Evolutionary conservation across 2,113 vertebrate genomes (phyloP).

Genomic region (Tyto alba): DNA sequence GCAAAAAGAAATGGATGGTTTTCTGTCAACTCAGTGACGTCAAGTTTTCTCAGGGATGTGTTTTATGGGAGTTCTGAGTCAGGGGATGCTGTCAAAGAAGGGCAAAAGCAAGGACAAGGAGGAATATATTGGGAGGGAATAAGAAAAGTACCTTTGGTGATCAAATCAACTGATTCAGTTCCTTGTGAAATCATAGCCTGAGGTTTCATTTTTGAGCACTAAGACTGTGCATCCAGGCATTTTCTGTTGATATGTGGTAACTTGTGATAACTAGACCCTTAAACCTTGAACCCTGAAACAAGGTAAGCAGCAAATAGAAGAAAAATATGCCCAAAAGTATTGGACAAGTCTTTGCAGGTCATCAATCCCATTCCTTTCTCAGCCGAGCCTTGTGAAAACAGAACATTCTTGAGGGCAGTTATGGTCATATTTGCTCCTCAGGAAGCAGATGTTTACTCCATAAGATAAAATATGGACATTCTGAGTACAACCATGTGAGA

Average conservation of each 20-base stretch:
- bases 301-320: not conserved
- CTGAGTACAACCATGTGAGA: not conserved
- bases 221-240: not conserved
- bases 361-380: not conserved
- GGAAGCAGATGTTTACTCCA: not conserved
- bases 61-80: not conserved
- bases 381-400: not conserved
- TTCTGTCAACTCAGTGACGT: not conserved
- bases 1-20: not conserved
- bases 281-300: not conserved
- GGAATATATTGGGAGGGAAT: not conserved
- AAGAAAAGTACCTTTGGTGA: not conserved
- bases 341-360: not conserved
- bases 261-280: not conserved
- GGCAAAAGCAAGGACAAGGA: not conserved
- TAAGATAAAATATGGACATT: not conserved
- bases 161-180: not conserved
- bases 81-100: not conserved
- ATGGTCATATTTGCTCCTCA: not conserved
- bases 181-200: not conserved
- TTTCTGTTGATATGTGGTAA: not conserved
- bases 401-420: not conserved
- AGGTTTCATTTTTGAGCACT: not conserved
- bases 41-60: not conserved
- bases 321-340: not conserved